These are phyloP conservation scores for Reticulitermes speratus DNA, from an alignment of 1,140 invertebrate genomes.

Conservation along the genomic window DNA sequence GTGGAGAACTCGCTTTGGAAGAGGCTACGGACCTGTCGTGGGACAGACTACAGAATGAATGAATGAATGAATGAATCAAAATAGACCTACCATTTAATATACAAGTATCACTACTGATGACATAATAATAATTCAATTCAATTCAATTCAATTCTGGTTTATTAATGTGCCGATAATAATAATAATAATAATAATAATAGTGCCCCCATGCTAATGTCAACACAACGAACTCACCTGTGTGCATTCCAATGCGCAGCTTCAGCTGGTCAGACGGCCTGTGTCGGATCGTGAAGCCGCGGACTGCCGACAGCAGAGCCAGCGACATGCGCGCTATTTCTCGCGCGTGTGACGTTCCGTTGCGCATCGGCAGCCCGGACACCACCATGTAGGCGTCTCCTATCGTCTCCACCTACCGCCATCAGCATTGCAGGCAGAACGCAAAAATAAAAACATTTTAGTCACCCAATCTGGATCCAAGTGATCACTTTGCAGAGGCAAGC, in stretches of 20 bases:
- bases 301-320: conserved; percentile 78
- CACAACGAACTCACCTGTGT: conserved; percentile 66
- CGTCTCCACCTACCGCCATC: conserved; percentile 79
- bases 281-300: conserved; percentile 85
- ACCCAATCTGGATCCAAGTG: too few species aligned
- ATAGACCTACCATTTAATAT: too few species aligned
- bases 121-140: too few species aligned
- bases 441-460: too few species aligned
- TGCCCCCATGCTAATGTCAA: background rate
- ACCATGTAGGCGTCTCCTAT: conserved; percentile 98
- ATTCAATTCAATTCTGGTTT: too few species aligned
- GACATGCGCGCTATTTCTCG: conserved; percentile 90
- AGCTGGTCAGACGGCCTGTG: conserved; percentile 86
- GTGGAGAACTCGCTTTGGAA: too few species aligned
- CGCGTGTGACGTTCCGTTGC: conserved; percentile 85
- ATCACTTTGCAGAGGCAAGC: too few species aligned
- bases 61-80: too few species aligned
- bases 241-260: conserved; percentile 91
- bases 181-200: background rate
- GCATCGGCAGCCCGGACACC: conserved; percentile 83
- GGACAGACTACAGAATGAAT: too few species aligned
- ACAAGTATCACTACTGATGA: too few species aligned
- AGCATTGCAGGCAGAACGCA: conserved; percentile 11
- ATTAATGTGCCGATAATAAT: background rate
- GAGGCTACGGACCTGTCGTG: too few species aligned